These are phyloP conservation scores for Macquaria australasica DNA, from an alignment of 2,113 vertebrate species.

Conservation along the genomic window DNA sequence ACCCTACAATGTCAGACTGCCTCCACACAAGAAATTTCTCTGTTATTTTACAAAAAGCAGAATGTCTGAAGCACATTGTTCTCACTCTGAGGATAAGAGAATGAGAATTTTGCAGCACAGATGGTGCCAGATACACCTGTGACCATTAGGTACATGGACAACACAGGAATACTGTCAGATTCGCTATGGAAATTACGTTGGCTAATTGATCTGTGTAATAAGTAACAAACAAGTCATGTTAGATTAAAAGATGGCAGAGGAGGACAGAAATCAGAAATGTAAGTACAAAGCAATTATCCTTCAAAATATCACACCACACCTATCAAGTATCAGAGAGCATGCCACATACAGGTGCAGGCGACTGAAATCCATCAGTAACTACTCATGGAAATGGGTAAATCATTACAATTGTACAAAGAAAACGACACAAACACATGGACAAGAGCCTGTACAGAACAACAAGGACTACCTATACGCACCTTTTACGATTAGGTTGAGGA, in stretches of 20 bases:
- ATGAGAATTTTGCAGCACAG: constrained; percentile 25
- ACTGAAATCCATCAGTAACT: neutral
- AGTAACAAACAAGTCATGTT: constrained; percentile 20
- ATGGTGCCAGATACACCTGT: constrained; percentile 49
- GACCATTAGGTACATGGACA: constrained; percentile 38
- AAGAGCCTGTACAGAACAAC: neutral
- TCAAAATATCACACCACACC: neutral
- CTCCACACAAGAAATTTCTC: constrained; percentile 5
- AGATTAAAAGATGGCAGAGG: constrained; percentile 10
- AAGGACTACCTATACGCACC: constrained; percentile 81
- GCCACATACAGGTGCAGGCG: neutral
- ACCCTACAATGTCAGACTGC: constrained; percentile 34
- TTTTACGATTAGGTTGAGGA: constrained; percentile 96
- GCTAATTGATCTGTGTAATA: constrained; percentile 21
- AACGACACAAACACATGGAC: neutral
- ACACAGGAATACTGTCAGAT: constrained; percentile 11
- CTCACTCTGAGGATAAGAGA: neutral
- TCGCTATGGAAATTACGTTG: constrained; percentile 7
- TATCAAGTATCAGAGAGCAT: neutral
- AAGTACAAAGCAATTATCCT: neutral
- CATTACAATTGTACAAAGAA: neutral
- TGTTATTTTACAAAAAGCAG: constrained; percentile 11
- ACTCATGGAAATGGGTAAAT: neutral
- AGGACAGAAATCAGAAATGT: neutral
- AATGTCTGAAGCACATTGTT: neutral